Evolutionary conservation across 1,140 invertebrate species (phyloP).

Genomic region (Pissodes strobi): DNA sequence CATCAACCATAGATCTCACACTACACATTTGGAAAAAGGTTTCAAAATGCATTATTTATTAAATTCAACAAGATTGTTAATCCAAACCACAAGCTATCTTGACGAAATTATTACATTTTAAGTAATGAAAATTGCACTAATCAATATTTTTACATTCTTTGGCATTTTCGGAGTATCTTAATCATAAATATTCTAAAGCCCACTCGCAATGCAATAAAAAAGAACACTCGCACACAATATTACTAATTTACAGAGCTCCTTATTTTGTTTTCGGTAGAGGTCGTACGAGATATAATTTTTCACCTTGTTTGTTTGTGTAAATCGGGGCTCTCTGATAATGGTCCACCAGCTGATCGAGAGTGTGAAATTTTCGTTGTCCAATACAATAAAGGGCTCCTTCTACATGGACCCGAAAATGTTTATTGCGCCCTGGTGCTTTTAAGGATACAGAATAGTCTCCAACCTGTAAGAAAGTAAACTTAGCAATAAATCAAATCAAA

Average conservation of each 20-base stretch:
- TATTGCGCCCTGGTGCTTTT: slow-evolving; percentile 96
- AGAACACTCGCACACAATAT: slow-evolving; percentile 37
- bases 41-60: too few relatives aligned
- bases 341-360: slow-evolving; percentile 94
- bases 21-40: too few relatives aligned
- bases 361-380: slow-evolving; percentile 95
- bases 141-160: not conserved
- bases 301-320: slow-evolving; percentile 94
- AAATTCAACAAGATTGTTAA: too few relatives aligned
- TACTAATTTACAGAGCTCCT: slow-evolving; percentile 8
- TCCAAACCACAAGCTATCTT: too few relatives aligned
- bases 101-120: too few relatives aligned
- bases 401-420: slow-evolving; percentile 98
- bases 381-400: slow-evolving; percentile 94
- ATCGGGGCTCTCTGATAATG: slow-evolving; percentile 99
- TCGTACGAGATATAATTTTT: slow-evolving; percentile 89
- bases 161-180: slow-evolving; percentile 13
- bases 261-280: slow-evolving; percentile 72
- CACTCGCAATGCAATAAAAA: slow-evolving; percentile 29
- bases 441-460: slow-evolving; percentile 98
- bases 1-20: too few relatives aligned
- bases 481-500: too few relatives aligned
- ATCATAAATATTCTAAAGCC: slow-evolving; percentile 11
- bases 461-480: slow-evolving; percentile 69
- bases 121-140: too few relatives aligned